A percentile compares a stretch with the other conserved stretches of the same genome.
These are phyloP conservation scores for Cyanoramphus novaezelandiae DNA, from an alignment of 2,113 vertebrate species.

Conservation along the genomic window DNA sequence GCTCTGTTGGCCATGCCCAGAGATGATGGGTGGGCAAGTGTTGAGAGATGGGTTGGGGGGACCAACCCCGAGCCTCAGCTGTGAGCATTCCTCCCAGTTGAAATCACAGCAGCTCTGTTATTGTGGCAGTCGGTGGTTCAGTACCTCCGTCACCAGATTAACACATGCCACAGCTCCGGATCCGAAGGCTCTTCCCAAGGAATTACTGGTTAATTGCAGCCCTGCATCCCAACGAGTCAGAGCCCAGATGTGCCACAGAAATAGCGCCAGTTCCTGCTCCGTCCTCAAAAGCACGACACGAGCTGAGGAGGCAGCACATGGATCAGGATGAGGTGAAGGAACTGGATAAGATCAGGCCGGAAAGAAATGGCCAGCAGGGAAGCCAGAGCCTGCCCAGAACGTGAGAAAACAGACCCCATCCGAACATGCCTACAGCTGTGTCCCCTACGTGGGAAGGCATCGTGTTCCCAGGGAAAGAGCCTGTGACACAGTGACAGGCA, in stretches of 20 bases:
- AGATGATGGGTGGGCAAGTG: not conserved
- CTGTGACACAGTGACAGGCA: not conserved
- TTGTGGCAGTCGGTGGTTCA: not conserved
- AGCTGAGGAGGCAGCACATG: not conserved
- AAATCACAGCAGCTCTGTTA: not conserved
- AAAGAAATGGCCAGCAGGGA: not conserved
- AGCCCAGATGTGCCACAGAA: not conserved
- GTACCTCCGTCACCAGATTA: not conserved
- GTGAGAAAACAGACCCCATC: not conserved
- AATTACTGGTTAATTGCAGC: not conserved
- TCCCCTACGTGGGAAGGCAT: not conserved
- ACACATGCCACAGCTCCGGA: not conserved
- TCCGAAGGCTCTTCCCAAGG: not conserved
- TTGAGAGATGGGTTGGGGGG: not conserved
- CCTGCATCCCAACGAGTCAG: not conserved
- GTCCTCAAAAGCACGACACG: accelerated
- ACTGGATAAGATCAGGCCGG: not conserved
- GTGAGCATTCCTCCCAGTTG: accelerated
- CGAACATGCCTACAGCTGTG: not conserved
- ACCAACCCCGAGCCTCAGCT: not conserved
- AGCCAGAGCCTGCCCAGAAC: not conserved
- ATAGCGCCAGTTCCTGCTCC: not conserved
- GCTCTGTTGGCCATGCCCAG: not conserved
- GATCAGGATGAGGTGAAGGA: not conserved
- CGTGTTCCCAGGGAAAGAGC: not conserved